Conservation (phyloP, 2,888 invertebrate genomes). For the Drosophila quasianomalipes region DNA sequence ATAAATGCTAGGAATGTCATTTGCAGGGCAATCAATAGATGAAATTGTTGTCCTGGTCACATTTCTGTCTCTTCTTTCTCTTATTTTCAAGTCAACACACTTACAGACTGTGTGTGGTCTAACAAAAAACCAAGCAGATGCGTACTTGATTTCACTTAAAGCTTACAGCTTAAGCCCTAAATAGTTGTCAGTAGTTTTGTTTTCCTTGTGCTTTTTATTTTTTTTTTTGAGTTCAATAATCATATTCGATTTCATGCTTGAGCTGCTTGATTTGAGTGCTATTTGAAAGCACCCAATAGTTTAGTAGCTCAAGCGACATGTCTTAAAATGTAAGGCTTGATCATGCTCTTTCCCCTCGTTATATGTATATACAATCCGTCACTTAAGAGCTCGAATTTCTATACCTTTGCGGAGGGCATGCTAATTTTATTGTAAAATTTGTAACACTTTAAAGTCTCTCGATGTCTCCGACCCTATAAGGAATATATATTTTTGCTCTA, state of each 20-base stretch:
- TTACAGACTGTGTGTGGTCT: neutral
- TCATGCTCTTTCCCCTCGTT: neutral
- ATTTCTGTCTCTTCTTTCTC: neutral
- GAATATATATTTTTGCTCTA: neutral
- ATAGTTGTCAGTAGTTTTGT: neutral
- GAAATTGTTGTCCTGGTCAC: slow-evolving; percentile 6
- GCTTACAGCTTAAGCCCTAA: slow-evolving; percentile 1
- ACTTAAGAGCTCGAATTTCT: neutral
- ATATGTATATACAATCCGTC: neutral
- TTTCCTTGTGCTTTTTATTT: neutral
- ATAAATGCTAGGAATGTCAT: slow-evolving; percentile 24
- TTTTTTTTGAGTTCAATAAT: neutral
- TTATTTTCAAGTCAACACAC: neutral
- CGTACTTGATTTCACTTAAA: slow-evolving; percentile 1
- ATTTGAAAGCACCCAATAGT: neutral
- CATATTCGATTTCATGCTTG: neutral
- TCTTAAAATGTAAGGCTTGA: neutral
- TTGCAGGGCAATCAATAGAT: slow-evolving; percentile 23
- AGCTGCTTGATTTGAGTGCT: neutral
- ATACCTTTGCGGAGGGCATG: too few species aligned
- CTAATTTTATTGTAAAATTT: too few species aligned
- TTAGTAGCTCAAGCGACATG: neutral
- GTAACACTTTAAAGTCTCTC: too few species aligned
- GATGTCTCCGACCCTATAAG: neutral
- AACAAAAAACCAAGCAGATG: slow-evolving; percentile 1